phyloP scores from a whole-genome alignment of 2,888 invertebrate genomes.

The Bombylius major region DNA sequence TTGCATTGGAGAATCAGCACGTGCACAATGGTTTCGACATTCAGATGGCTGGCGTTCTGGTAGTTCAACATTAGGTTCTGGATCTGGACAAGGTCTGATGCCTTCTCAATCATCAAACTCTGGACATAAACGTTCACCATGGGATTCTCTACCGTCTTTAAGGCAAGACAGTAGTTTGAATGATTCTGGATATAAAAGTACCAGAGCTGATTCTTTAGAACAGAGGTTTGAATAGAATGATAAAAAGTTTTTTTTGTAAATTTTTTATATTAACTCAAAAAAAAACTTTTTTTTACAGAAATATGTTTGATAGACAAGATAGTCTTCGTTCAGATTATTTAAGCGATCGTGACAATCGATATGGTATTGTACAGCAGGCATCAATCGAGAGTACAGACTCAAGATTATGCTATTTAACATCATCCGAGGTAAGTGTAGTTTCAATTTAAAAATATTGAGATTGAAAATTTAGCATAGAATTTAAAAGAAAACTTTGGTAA shows the following conservation, averaged over 20 bases:
- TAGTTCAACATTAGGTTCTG: constrained; percentile 54
- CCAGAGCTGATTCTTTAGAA: constrained; percentile 74
- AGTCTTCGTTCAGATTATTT: constrained; percentile 80
- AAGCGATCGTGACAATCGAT: constrained; percentile 77
- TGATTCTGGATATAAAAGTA: constrained; percentile 77
- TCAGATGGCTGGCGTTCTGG: constrained; percentile 78
- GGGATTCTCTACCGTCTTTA: constrained; percentile 77
- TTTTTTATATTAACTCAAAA: not conserved
- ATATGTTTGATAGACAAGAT: constrained; percentile 79
- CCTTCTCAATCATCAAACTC: constrained; percentile 34
- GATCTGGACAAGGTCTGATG: constrained; percentile 40
- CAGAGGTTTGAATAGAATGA: constrained; percentile 49
- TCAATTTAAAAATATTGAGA: not conserved
- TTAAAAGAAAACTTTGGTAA: not conserved
- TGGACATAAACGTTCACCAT: constrained; percentile 65
- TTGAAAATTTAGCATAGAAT: not conserved
- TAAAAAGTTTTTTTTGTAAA: constrained; percentile 2
- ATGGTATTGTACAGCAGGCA: constrained; percentile 85
- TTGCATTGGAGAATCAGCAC: constrained; percentile 79
- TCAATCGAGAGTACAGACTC: constrained; percentile 92
- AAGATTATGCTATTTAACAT: constrained; percentile 83
- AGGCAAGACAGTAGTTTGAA: constrained; percentile 76
- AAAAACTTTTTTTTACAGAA: constrained; percentile 42
- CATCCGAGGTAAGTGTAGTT: constrained; percentile 74
- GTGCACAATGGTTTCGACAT: constrained; percentile 82